These are phyloP conservation scores for Acrocyrtus sp. DNA, from an alignment of 2,888 invertebrate genomes.

Conservation along the genomic window DNA sequence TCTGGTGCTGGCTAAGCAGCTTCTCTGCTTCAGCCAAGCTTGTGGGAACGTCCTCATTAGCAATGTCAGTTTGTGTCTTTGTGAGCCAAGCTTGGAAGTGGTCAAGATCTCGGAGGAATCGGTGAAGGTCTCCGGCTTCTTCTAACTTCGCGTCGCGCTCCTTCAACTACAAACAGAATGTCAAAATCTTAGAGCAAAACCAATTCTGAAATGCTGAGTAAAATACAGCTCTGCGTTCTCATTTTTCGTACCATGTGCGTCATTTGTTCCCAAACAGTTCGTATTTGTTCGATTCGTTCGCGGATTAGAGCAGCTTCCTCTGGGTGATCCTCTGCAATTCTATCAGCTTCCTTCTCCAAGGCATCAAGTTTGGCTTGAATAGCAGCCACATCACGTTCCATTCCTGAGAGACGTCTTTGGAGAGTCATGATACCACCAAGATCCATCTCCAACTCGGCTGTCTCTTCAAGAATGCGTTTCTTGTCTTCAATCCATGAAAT, in stretches of 20 bases:
- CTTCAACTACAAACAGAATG: conserved; percentile 74
- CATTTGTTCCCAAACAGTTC: conserved; percentile 94
- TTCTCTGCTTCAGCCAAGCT: conserved; percentile 97
- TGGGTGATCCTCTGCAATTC: conserved; percentile 86
- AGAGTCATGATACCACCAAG: conserved; percentile 80
- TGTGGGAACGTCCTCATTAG: conserved; percentile 94
- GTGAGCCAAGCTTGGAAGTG: conserved; percentile 99
- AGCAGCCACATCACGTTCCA: conserved; percentile 98
- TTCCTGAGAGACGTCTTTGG: conserved; percentile 95
- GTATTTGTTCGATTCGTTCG: conserved; percentile 91
- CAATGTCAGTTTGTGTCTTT: conserved; percentile 98
- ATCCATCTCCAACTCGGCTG: conserved; percentile 98
- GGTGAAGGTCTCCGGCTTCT: conserved; percentile 97
- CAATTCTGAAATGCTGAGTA: neutral
- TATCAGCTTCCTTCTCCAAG: conserved; percentile 90
- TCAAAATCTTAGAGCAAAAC: neutral
- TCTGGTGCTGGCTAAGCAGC: conserved; percentile 95
- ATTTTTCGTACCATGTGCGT: conserved; percentile 87
- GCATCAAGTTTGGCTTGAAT: conserved; percentile 97
- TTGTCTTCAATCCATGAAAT: conserved; percentile 99
- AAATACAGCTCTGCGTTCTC: neutral
- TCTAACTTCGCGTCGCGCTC: conserved; percentile 98
- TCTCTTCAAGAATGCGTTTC: conserved; percentile 96
- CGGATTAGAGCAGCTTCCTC: conserved; percentile 92
- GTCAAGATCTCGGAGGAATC: conserved; percentile 97